phyloP scores from a whole-genome alignment of 2,113 vertebrate species.

The Chrysemys picta region DNA sequence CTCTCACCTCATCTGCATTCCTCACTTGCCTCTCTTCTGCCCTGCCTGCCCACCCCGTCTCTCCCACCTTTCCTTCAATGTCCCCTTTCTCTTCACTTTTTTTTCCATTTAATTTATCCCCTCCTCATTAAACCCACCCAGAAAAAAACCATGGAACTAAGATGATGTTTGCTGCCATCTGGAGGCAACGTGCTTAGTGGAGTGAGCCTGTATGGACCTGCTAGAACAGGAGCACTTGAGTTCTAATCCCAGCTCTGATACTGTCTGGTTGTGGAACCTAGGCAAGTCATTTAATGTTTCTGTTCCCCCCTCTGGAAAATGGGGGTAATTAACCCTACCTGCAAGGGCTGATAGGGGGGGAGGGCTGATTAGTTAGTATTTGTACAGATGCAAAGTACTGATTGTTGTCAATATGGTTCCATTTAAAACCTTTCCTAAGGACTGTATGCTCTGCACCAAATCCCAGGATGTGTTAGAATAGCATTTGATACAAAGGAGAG shows the following conservation, averaged over 20 bases:
- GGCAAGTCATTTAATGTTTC: neutral
- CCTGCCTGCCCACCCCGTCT: neutral
- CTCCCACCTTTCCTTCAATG: neutral
- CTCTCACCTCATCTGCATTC: neutral
- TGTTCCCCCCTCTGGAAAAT: neutral
- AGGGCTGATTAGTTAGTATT: neutral
- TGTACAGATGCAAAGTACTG: neutral
- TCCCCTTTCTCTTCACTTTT: neutral
- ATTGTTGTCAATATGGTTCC: neutral
- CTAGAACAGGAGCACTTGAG: neutral
- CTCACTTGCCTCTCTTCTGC: neutral
- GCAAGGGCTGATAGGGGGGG: neutral
- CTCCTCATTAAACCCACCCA: neutral
- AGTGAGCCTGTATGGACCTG: neutral
- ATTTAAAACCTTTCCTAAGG: neutral
- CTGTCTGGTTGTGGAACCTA: neutral
- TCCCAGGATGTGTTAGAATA: neutral
- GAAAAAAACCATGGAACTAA: neutral
- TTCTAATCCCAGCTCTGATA: neutral
- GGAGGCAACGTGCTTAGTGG: neutral
- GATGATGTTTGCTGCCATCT: neutral
- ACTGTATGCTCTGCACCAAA: neutral
- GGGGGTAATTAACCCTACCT: neutral
- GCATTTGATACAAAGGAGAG: neutral
- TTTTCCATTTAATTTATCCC: neutral